phyloP scores from a whole-genome alignment of 2,888 invertebrate genomes.

The Phortica magna region DNA sequence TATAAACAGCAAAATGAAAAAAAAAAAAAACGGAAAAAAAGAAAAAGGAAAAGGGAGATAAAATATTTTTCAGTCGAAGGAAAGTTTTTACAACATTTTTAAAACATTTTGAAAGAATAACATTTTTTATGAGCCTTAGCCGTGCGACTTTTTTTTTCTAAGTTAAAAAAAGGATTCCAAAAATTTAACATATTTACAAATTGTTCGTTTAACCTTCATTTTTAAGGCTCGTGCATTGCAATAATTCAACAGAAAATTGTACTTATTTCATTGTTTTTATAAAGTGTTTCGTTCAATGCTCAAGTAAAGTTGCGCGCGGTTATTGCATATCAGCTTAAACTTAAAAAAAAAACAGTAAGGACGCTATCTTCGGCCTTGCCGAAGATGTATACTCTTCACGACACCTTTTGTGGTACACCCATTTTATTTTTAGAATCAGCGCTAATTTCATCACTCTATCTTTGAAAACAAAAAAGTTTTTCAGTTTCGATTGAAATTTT shows the following conservation, averaged over 20 bases:
- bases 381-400: no score
- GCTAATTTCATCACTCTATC: no score
- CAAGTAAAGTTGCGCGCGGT: neutral
- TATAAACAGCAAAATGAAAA: constrained; percentile 39
- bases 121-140: neutral
- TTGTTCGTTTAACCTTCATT: neutral
- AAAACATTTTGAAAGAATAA: constrained; percentile 29
- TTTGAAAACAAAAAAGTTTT: no score
- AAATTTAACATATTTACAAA: neutral
- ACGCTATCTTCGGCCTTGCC: no score
- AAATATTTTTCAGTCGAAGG: constrained; percentile 66
- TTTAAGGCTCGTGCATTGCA: neutral
- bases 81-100: constrained; percentile 61
- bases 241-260: neutral
- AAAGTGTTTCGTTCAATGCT: neutral
- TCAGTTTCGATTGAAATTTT: no score
- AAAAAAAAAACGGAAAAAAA: constrained; percentile 36
- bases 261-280: constrained; percentile 12
- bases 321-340: constrained; percentile 6
- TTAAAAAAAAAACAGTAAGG: neutral
- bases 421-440: no score
- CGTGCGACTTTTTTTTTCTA: constrained; percentile 33
- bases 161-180: constrained; percentile 21
- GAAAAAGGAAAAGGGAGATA: constrained; percentile 40
- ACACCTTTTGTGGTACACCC: no score